phyloP scores from a whole-genome alignment of 2,797 vertebrate species.

The Arrhamphus sclerolepis region DNA sequence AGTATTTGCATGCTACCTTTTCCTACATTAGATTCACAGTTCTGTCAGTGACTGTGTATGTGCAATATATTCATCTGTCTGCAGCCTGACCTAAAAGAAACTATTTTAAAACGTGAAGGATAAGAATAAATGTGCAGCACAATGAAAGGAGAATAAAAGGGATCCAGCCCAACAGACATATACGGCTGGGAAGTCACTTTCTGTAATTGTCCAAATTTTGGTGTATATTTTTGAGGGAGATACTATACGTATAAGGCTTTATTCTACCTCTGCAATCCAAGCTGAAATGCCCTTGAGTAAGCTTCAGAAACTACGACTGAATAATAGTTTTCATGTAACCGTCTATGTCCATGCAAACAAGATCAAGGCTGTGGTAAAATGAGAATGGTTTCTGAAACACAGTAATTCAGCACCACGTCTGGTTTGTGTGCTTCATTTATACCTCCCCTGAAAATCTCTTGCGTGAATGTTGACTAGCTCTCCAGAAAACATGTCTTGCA shows the following conservation, averaged over 20 bases:
- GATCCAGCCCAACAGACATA: conserved; percentile 7
- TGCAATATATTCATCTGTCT: conserved; percentile 37
- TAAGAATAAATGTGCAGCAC: conserved; percentile 25
- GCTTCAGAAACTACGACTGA: conserved; percentile 17
- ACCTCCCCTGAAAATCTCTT: conserved; percentile 10
- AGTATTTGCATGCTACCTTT: conserved; percentile 44
- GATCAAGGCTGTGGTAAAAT: conserved; percentile 12
- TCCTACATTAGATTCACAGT: conserved; percentile 65
- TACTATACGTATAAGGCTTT: neutral
- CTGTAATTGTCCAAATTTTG: conserved; percentile 25
- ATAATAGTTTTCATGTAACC: neutral
- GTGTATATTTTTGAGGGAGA: conserved; percentile 17
- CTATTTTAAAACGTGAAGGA: conserved; percentile 4
- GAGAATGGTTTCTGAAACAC: conserved; percentile 26
- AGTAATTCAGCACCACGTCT: conserved; percentile 10
- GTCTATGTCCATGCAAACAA: conserved; percentile 6
- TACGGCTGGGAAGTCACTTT: conserved; percentile 12
- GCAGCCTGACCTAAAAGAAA: conserved; percentile 39
- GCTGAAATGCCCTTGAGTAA: conserved; percentile 24
- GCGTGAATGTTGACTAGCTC: conserved; percentile 13
- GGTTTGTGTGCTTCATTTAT: conserved; percentile 27
- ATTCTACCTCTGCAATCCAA: conserved; percentile 10
- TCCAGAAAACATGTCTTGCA: neutral
- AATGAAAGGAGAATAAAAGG: conserved; percentile 19
- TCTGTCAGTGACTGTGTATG: conserved; percentile 71